These are phyloP conservation scores for Hybos culiciformis DNA, from an alignment of 2,888 invertebrate genomes.

Conservation along the genomic window DNA sequence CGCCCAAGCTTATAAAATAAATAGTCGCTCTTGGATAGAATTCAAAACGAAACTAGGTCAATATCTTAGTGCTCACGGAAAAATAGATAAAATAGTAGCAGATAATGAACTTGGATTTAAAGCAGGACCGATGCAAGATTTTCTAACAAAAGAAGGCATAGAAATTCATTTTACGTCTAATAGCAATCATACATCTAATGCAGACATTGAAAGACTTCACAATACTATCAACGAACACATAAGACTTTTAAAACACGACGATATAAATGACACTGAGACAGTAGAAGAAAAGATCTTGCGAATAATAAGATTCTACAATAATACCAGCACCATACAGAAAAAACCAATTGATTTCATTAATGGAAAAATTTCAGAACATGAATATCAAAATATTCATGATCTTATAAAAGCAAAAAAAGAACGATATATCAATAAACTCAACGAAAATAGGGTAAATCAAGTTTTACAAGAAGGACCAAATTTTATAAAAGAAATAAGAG, in stretches of 20 bases:
- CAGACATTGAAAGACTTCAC: conserved; percentile 14
- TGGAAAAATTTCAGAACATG: conserved; percentile 11
- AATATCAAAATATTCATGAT: conserved; percentile 11
- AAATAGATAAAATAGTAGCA: conserved; percentile 11
- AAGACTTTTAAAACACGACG: conserved; percentile 14
- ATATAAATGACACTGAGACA: conserved; percentile 11
- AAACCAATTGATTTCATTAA: conserved; percentile 15
- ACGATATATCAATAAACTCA: conserved; percentile 9
- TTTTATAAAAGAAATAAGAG: conserved; percentile 7
- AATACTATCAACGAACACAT: conserved; percentile 17
- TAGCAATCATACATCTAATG: conserved; percentile 14
- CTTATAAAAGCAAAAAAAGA: conserved; percentile 10
- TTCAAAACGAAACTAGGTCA: conserved; percentile 12
- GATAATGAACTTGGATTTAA: conserved; percentile 16
- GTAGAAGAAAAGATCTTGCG: conserved; percentile 15
- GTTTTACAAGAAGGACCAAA: not conserved
- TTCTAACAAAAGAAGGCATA: conserved; percentile 9
- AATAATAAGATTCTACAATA: conserved; percentile 16
- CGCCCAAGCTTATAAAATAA: conserved; percentile 14
- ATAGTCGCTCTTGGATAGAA: conserved; percentile 13
- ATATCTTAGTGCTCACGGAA: conserved; percentile 12
- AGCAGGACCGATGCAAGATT: conserved; percentile 13
- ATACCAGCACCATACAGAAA: conserved; percentile 11
- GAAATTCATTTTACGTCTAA: conserved; percentile 14
- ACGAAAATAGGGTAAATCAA: conserved; percentile 6